A percentile compares a stretch with the other conserved stretches of the same genome.
phyloP scores from a whole-genome alignment of 2,113 vertebrate genomes.

The Sciurus niger region DNA sequence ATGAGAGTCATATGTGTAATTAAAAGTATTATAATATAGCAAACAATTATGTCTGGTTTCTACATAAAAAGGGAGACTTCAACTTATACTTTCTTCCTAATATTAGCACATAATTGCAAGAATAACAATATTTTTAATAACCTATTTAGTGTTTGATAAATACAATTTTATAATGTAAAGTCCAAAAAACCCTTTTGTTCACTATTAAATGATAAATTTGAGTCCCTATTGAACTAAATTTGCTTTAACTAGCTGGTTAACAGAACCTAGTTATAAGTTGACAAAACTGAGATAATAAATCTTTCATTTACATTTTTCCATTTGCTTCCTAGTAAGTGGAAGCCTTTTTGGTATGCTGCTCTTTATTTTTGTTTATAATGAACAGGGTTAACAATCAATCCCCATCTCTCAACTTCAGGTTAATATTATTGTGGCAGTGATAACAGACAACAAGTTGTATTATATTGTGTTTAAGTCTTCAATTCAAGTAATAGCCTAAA shows the following conservation, averaged over 20 bases:
- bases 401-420: not conserved
- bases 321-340: conserved; percentile 33
- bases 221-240: conserved; percentile 8
- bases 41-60: not conserved
- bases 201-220: not conserved
- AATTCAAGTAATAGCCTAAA: not conserved
- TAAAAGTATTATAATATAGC: not conserved
- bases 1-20: not conserved
- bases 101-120: not conserved
- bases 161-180: conserved; percentile 27
- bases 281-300: not conserved
- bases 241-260: not conserved
- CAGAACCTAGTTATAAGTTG: not conserved
- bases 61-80: not conserved
- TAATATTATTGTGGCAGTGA: not conserved
- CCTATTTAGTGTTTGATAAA: conserved; percentile 1
- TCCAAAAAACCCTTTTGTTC: not conserved
- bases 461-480: not conserved
- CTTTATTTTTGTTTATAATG: conserved; percentile 42
- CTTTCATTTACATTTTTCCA: not conserved
- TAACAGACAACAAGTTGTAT: not conserved
- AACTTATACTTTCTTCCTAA: not conserved
- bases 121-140: conserved; percentile 30
- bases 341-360: not conserved
- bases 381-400: not conserved